Evolutionary conservation across 1,140 invertebrate genomes (phyloP).

Genomic region (Papilio dardanus): DNA sequence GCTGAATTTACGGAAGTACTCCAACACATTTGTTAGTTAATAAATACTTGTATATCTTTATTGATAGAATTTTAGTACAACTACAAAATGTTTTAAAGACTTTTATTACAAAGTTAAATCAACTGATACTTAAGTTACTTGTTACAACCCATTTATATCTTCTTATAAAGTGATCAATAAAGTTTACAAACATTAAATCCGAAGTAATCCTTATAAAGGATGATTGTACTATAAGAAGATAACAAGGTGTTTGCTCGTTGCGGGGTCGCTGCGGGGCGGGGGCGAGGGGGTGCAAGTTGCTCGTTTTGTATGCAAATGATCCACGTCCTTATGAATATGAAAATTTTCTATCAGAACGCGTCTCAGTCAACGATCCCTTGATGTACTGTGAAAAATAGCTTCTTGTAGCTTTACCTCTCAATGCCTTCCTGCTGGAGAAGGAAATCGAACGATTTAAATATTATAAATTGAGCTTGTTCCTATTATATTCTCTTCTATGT

Average conservation of each 20-base stretch:
- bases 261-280: background rate
- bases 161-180: background rate
- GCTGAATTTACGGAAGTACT: background rate
- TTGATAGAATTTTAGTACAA: too few species aligned
- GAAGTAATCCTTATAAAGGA: background rate
- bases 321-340: slow-evolving; percentile 82
- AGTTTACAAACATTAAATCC: background rate
- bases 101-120: background rate
- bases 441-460: slow-evolving; percentile 4
- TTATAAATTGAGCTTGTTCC: background rate
- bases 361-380: slow-evolving; percentile 75
- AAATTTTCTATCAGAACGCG: slow-evolving; percentile 82
- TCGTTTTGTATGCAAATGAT: slow-evolving; percentile 81
- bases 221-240: background rate
- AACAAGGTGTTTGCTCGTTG: background rate
- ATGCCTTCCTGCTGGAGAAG: slow-evolving; percentile 42
- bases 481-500: background rate
- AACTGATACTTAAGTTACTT: background rate
- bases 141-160: background rate
- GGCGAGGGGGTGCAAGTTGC: slow-evolving; percentile 53
- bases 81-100: background rate
- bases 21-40: background rate
- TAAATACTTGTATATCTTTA: background rate
- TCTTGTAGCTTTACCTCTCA: slow-evolving; percentile 60
- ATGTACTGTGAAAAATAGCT: slow-evolving; percentile 59